Evolutionary conservation across 2,888 invertebrate species (phyloP).

Genomic region (Gastrophysa polygoni): DNA sequence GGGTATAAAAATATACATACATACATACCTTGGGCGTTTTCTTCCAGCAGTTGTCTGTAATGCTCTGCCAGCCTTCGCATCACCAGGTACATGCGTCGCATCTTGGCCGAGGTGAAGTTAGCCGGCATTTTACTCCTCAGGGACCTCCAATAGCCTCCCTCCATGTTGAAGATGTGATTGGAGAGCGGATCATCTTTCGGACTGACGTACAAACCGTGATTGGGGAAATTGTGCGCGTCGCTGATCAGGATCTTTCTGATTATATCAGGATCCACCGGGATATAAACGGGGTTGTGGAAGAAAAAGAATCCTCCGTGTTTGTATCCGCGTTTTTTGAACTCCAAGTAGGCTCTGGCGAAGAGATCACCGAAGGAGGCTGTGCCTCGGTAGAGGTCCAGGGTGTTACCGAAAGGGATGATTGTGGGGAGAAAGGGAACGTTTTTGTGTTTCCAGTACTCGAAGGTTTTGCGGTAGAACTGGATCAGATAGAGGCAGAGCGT

Average conservation of each 20-base stretch:
- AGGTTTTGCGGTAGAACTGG: slow-evolving; percentile 67
- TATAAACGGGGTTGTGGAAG: slow-evolving; percentile 54
- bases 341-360: slow-evolving; percentile 31
- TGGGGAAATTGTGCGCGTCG: slow-evolving; percentile 58
- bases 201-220: slow-evolving; percentile 40
- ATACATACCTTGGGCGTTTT: slow-evolving; percentile 18
- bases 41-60: slow-evolving; percentile 22
- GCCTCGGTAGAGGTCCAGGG: slow-evolving; percentile 28
- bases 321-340: slow-evolving; percentile 37
- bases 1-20: no score
- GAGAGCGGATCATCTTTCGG: slow-evolving; percentile 53
- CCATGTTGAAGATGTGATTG: slow-evolving; percentile 55
- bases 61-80: slow-evolving; percentile 37
- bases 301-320: slow-evolving; percentile 46
- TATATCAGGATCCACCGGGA: slow-evolving; percentile 45
- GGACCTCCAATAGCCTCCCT: slow-evolving; percentile 55
- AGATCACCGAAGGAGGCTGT: slow-evolving; percentile 36
- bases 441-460: slow-evolving; percentile 38
- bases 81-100: slow-evolving; percentile 49
- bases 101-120: slow-evolving; percentile 52
- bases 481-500: slow-evolving; percentile 11
- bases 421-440: slow-evolving; percentile 38
- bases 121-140: slow-evolving; percentile 45
- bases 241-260: slow-evolving; percentile 61
- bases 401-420: slow-evolving; percentile 42